Conservation (phyloP, 2,888 invertebrate genomes). For the Drosophila lutescens region DNA sequence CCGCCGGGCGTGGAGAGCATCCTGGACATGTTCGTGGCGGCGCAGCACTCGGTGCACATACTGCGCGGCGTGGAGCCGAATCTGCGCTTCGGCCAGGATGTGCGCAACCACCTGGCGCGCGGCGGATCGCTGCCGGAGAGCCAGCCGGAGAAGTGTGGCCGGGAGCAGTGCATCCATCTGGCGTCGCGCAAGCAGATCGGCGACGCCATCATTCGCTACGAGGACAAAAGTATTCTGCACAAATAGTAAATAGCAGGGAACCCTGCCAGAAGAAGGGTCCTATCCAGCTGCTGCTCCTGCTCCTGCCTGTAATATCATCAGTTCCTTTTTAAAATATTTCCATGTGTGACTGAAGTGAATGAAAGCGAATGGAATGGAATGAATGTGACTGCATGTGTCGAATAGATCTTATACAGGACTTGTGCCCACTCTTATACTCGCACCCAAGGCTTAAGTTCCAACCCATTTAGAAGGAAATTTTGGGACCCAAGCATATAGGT, state of each 20-base stretch:
- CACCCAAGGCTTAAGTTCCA: constrained; percentile 11
- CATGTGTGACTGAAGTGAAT: constrained; percentile 18
- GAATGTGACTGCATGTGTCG: constrained; percentile 6
- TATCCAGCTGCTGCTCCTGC: constrained; percentile 12
- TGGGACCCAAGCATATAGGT: not conserved
- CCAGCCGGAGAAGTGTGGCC: constrained; percentile 53
- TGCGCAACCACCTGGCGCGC: constrained; percentile 75
- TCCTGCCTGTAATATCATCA: constrained; percentile 53
- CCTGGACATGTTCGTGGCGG: constrained; percentile 89
- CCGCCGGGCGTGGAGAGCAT: constrained; percentile 84
- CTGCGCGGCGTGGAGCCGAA: constrained; percentile 93
- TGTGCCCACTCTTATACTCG: constrained; percentile 30
- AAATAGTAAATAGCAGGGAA: constrained; percentile 58
- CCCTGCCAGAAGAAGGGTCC: not conserved
- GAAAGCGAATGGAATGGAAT: not conserved
- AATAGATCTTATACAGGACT: constrained; percentile 18
- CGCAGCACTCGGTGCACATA: constrained; percentile 88
- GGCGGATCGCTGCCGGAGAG: constrained; percentile 60
- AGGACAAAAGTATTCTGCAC: constrained; percentile 82
- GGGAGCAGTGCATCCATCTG: constrained; percentile 85
- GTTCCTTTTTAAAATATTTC: constrained; percentile 56
- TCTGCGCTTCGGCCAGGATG: constrained; percentile 86
- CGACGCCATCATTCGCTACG: constrained; percentile 84
- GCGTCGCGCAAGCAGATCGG: constrained; percentile 85
- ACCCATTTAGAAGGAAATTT: not conserved